Evolutionary conservation across 2,797 vertebrate genomes (phyloP), one percentile per base, ranked within the genome.

Genomic region (Crax fasciolata): DNA sequence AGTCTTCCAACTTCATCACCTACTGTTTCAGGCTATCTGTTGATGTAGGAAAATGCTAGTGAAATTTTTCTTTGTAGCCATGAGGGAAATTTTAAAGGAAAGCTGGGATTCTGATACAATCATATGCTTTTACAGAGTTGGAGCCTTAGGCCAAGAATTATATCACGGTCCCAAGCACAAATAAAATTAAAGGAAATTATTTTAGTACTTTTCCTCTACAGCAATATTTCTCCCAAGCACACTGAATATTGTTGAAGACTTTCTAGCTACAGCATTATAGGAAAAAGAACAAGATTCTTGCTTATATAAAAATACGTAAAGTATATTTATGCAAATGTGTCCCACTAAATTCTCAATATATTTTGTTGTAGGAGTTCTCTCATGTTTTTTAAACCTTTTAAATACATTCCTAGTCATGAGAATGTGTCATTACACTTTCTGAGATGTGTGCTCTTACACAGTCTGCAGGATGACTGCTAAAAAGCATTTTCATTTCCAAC

Each of bases 401-500:
- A 89, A 84, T 85, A 55, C 62, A 86, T 93, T 95, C 62, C 38
- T 73, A 84, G 66, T 58, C 83, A 68, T 95, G 75, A 70, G 78
- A 72, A 54, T 61, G 67, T 96, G 79, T 92, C 51, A 74, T 90
- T 93, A 72, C 83, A 58, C 32, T 94, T 96, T 92, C 7, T 2
- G 78, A 93, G 57, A 81, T 48, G 21, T 43, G n/a, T 65, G 70
- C 39, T 89, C 27, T 89, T 71, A 57, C 49, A 89, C 30, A 94
- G 57, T 88, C 68, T 83, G 68, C 74, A 77, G 61, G 54, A 65
- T 62, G 84, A 89, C 79, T 96, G 55, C 71, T 94, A 76, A 95
- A 96, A 96, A 72, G 13, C 32, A 78, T 93, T 97, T 95, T 51
- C 30, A 94, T 75, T 94, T 97, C 88, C 84, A 91, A 80, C 70